Percentiles rank a stretch among this genome's conserved stretches.
phyloP scores from a whole-genome alignment of 2,888 invertebrate species.

The Drosophila prostipennis region DNA sequence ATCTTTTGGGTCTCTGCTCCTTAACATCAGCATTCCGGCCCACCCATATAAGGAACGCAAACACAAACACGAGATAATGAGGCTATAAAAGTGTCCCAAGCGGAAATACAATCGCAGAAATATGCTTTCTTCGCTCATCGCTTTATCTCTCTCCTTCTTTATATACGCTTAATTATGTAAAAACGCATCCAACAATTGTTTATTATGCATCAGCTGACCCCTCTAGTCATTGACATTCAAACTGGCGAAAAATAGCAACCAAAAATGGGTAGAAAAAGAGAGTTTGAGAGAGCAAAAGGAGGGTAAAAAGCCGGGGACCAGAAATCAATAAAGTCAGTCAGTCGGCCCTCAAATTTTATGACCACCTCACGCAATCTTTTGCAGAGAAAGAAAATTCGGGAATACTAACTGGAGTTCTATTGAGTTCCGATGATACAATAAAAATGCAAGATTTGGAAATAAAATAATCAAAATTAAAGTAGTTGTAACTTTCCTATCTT shows the following conservation, averaged over 20 bases:
- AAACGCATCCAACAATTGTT: conserved; percentile 56
- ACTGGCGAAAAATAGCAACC: conserved; percentile 45
- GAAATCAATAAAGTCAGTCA: conserved; percentile 69
- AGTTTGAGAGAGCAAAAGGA: conserved; percentile 13
- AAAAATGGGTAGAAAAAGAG: conserved; percentile 27
- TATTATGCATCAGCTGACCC: conserved; percentile 72
- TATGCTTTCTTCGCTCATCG: conserved; percentile 21
- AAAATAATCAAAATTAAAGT: too few species aligned
- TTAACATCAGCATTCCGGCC: conserved; percentile 17
- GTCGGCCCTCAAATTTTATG: conserved; percentile 51
- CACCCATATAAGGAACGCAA: background rate
- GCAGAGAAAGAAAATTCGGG: conserved; percentile 10
- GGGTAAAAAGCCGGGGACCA: conserved; percentile 33
- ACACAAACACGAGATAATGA: conserved; percentile 38
- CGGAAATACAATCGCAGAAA: conserved; percentile 62
- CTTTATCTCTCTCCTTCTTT: conserved; percentile 8
- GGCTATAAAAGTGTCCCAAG: conserved; percentile 51
- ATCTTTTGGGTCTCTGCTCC: conserved; percentile 21
- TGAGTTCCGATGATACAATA: background rate
- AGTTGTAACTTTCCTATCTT: too few species aligned
- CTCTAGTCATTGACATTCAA: conserved; percentile 77
- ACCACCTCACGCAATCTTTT: conserved; percentile 62
- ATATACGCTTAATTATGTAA: conserved; percentile 20
- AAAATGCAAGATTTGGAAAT: too few species aligned
- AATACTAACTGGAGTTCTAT: background rate